Evolutionary conservation across 2,888 invertebrate species (phyloP).

Genomic region (Sinohyriopsis cumingii): DNA sequence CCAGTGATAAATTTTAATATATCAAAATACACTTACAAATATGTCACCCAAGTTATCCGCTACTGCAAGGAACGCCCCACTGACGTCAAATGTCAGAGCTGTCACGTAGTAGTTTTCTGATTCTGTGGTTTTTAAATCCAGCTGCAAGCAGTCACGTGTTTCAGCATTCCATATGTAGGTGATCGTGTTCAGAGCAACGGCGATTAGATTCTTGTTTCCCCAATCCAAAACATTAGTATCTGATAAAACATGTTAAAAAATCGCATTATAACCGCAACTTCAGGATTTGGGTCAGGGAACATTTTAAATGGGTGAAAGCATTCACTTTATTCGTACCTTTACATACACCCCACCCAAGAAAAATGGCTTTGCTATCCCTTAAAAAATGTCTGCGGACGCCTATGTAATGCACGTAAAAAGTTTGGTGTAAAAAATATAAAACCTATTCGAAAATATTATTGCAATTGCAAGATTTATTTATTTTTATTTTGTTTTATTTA

Average conservation of each 20-base stretch:
- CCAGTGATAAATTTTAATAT: too few species aligned
- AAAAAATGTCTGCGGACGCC: too few species aligned
- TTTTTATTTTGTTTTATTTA: too few species aligned
- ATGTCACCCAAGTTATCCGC: slow-evolving; percentile 44
- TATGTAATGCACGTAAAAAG: too few species aligned
- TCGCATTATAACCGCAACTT: background rate
- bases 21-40: slow-evolving; percentile 24
- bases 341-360: too few species aligned
- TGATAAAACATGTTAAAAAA: slow-evolving; percentile 12
- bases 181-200: slow-evolving; percentile 41
- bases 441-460: too few species aligned
- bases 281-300: background rate
- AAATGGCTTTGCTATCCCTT: too few species aligned
- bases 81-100: slow-evolving; percentile 39
- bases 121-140: slow-evolving; percentile 25
- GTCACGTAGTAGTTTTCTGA: slow-evolving; percentile 36
- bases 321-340: too few species aligned
- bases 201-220: slow-evolving; percentile 41
- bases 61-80: slow-evolving; percentile 33
- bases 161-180: slow-evolving; percentile 50
- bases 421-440: too few species aligned
- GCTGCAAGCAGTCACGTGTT: slow-evolving; percentile 36
- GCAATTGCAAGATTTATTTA: too few species aligned
- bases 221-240: slow-evolving; percentile 53
- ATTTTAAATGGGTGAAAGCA: background rate